Evolutionary conservation across 2,888 invertebrate genomes (phyloP).

Genomic region (Eurytoma californica): DNA sequence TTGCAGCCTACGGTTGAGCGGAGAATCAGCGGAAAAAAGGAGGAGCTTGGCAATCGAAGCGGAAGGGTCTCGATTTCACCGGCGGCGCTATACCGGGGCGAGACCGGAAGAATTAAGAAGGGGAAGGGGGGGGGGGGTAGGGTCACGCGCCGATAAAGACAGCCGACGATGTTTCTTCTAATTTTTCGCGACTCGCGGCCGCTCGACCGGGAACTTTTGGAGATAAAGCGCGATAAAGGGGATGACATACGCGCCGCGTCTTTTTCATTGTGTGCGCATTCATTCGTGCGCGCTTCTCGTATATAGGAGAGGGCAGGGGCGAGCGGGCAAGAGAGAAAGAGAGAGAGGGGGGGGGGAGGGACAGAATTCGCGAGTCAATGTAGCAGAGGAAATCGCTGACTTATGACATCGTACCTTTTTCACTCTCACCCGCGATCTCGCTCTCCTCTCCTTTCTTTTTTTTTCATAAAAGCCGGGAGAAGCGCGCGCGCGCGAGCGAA

Average conservation of each 20-base stretch:
- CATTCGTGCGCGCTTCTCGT: conserved; percentile 36
- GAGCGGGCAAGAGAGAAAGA: conserved; percentile 14
- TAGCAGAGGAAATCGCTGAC: conserved; percentile 74
- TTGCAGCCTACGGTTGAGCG: conserved; percentile 28
- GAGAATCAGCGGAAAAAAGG: conserved; percentile 23
- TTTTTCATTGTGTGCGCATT: conserved; percentile 58
- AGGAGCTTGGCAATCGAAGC: conserved; percentile 46
- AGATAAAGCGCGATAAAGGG: conserved; percentile 67
- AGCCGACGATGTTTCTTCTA: conserved; percentile 65
- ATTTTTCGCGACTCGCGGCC: conserved; percentile 63
- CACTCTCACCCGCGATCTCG: conserved; percentile 36
- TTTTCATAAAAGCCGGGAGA: conserved; percentile 68
- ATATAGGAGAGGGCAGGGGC: background rate
- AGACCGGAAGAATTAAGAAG: conserved; percentile 34
- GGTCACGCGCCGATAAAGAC: conserved; percentile 58
- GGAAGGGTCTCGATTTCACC: conserved; percentile 47
- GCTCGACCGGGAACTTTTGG: conserved; percentile 64
- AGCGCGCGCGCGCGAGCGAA: conserved; percentile 58
- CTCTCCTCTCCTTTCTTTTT: conserved; percentile 30
- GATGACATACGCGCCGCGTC: conserved; percentile 71
- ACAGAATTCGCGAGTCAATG: conserved; percentile 70
- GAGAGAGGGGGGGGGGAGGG: conserved; percentile 52
- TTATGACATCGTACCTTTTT: conserved; percentile 72
- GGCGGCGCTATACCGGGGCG: background rate
- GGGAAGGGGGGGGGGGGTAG: background rate